Conservation (phyloP, 2,797 vertebrate genomes). For the Geotrypetes seraphini region DNA sequence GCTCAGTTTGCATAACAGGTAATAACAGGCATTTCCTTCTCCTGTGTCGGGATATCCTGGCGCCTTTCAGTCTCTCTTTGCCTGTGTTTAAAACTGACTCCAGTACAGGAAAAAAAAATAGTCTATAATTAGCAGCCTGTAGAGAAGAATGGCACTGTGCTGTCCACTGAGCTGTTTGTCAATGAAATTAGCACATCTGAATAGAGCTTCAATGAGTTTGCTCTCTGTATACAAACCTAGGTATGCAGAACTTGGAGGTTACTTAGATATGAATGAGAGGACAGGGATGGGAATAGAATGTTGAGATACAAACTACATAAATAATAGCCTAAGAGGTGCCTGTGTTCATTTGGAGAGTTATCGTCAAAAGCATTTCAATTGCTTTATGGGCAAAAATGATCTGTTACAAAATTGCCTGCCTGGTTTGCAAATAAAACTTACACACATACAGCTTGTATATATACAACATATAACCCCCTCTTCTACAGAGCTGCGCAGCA, state of each 20-base stretch:
- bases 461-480: too few species aligned
- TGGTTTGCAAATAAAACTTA: too few species aligned
- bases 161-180: conserved; percentile 45
- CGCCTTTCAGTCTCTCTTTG: conserved; percentile 90
- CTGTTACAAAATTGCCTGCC: too few species aligned
- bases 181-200: conserved; percentile 45
- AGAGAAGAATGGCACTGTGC: conserved; percentile 43
- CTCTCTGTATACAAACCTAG: conserved; percentile 27
- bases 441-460: too few species aligned
- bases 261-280: not conserved
- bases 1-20: conserved; percentile 96
- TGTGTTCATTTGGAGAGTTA: too few species aligned
- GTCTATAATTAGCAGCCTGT: conserved; percentile 82
- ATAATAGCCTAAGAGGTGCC: not conserved
- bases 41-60: conserved; percentile 99
- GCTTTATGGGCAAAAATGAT: too few species aligned
- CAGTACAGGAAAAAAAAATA: conserved; percentile 43
- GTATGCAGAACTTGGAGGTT: not conserved
- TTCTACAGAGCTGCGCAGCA: too few species aligned
- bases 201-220: conserved; percentile 44
- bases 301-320: not conserved
- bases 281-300: not conserved
- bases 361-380: too few species aligned
- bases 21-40: conserved; percentile 98
- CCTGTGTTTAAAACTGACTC: conserved; percentile 64